These are phyloP conservation scores for Apis cerana DNA, from an alignment of 1,140 invertebrate species.

Conservation along the genomic window DNA sequence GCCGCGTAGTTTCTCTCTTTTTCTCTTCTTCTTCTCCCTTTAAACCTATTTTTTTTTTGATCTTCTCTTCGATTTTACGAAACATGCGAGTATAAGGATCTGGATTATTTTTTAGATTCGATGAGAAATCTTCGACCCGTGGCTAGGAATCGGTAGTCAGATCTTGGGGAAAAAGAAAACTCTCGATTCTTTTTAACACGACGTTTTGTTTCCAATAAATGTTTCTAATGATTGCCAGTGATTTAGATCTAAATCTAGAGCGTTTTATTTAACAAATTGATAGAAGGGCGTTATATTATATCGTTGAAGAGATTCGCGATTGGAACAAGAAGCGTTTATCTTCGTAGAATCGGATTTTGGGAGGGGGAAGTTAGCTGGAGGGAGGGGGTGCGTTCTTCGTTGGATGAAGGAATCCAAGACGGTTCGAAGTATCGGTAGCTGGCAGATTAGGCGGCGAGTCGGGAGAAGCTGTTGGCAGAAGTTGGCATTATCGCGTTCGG, in stretches of 20 bases:
- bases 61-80: not conserved
- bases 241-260: no score
- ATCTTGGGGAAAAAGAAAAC: no score
- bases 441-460: conserved; percentile 68
- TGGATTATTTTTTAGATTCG: no score
- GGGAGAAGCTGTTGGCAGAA: conserved; percentile 57
- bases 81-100: no score
- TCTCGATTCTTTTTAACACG: no score
- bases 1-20: not conserved
- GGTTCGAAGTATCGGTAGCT: conserved; percentile 44
- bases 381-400: conserved; percentile 19
- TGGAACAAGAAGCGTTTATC: conserved; percentile 23
- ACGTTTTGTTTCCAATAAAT: no score
- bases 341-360: not conserved
- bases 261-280: no score
- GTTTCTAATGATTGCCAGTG: no score
- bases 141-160: no score
- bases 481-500: conserved; percentile 78
- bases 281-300: no score
- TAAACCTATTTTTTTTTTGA: no score
- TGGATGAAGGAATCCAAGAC: conserved; percentile 3
- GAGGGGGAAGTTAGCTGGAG: not conserved
- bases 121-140: no score
- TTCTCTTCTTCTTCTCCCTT: not conserved
- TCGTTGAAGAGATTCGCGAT: not conserved